These are phyloP conservation scores for Amazonetta brasiliensis DNA, from an alignment of 2,797 vertebrate species.

Conservation along the genomic window DNA sequence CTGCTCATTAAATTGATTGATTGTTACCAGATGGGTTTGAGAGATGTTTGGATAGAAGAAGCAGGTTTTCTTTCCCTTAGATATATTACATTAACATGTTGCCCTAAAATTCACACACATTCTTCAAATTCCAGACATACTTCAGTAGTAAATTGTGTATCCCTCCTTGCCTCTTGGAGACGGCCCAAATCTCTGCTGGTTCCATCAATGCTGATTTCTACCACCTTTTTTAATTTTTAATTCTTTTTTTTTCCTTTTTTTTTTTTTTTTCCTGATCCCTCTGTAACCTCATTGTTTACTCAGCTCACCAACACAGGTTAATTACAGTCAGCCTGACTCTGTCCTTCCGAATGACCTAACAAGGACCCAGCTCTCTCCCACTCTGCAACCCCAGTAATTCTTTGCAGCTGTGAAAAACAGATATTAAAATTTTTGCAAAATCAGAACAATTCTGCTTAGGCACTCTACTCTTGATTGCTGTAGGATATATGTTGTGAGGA, in stretches of 20 bases:
- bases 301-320: not conserved
- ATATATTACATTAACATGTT: not conserved
- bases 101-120: not conserved
- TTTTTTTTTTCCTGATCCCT: not conserved
- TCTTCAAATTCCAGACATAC: not conserved
- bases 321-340: not conserved
- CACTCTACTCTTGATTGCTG: not conserved
- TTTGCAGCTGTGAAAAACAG: not conserved
- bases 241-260: no score
- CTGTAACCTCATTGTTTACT: not conserved
- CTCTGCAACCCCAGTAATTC: not conserved
- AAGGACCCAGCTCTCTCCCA: not conserved
- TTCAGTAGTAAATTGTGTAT: not conserved
- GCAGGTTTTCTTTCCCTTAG: not conserved
- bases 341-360: not conserved
- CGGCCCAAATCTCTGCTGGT: not conserved
- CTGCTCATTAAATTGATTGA: constrained; percentile 47
- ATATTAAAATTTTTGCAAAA: not conserved
- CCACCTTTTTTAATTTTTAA: not conserved
- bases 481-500: fast-evolving
- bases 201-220: not conserved
- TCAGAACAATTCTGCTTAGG: not conserved
- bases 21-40: constrained; percentile 12
- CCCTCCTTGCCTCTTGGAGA: not conserved
- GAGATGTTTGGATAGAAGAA: constrained; percentile 8